phyloP scores from a whole-genome alignment of 35 echinoderm and acorn worm genomes.

The Ophioderma brevispina region DNA sequence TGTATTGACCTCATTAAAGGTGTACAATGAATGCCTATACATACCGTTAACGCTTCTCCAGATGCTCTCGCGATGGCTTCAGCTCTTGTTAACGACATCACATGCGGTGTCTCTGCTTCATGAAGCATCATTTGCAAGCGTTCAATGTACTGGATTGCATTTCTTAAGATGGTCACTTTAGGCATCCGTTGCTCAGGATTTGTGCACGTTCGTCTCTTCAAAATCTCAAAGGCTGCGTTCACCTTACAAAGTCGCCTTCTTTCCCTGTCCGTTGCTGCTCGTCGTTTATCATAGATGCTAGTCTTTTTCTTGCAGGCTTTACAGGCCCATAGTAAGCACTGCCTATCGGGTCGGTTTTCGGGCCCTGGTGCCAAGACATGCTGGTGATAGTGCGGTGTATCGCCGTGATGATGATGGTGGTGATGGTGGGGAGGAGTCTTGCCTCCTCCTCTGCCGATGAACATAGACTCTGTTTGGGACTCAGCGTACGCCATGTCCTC shows the following conservation, averaged over 20 bases:
- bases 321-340: conserved; percentile 87
- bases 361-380: not conserved
- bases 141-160: conserved; percentile 95
- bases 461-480: conserved; percentile 1
- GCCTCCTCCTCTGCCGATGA: not conserved
- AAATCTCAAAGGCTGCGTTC: conserved; percentile 87
- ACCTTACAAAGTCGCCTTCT: conserved; percentile 81
- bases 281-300: conserved; percentile 71
- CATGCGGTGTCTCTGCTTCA: conserved; percentile 48
- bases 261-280: conserved; percentile 85
- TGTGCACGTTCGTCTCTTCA: conserved; percentile 77
- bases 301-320: conserved; percentile 73
- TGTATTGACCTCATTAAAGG: no score
- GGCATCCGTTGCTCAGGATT: conserved; percentile 87
- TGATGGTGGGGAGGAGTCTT: not conserved
- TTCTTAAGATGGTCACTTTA: conserved; percentile 88
- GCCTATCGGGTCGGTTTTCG: conserved; percentile 7
- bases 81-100: not conserved
- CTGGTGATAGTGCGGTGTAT: not conserved
- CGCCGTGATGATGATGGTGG: not conserved
- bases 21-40: not conserved
- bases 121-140: conserved; percentile 86
- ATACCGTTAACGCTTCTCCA: not conserved
- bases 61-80: not conserved
- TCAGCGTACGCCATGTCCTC: not conserved